Evolutionary conservation across 2,797 vertebrate species (phyloP).

Genomic region (Neosalanx taihuensis): DNA sequence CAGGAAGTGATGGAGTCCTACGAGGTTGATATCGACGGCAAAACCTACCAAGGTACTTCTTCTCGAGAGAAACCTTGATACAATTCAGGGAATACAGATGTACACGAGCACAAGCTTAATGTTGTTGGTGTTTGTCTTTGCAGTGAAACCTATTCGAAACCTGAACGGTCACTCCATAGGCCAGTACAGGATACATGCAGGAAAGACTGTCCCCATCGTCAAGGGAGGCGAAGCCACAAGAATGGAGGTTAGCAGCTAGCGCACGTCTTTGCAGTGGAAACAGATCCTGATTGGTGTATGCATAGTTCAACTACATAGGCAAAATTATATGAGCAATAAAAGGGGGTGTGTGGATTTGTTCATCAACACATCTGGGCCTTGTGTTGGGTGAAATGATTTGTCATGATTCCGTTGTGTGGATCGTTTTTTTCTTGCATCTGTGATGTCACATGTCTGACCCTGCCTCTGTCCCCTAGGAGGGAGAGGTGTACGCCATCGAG

Average conservation of each 20-base stretch:
- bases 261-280: constrained; percentile 13
- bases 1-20: constrained; percentile 99
- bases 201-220: constrained; percentile 98
- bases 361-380: not conserved
- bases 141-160: constrained; percentile 98
- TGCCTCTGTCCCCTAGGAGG: constrained; percentile 76
- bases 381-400: not conserved
- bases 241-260: constrained; percentile 83
- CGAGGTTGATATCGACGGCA: constrained; percentile 97
- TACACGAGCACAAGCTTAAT: not conserved
- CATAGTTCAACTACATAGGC: not conserved
- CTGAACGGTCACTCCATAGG: constrained; percentile 98
- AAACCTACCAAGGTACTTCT: constrained; percentile 90
- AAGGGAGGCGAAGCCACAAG: constrained; percentile 97
- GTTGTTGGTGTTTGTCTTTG: not conserved
- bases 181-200: constrained; percentile 97
- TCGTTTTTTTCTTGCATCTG: not conserved
- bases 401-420: not conserved
- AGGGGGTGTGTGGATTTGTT: not conserved
- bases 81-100: too few relatives aligned
- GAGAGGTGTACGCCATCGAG: constrained; percentile 98
- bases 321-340: not conserved
- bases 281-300: not conserved
- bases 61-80: too few relatives aligned
- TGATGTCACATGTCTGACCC: not conserved